These are phyloP conservation scores for Drosophila nr. perissopoda DNA, from an alignment of 2,888 invertebrate species.

Conservation along the genomic window DNA sequence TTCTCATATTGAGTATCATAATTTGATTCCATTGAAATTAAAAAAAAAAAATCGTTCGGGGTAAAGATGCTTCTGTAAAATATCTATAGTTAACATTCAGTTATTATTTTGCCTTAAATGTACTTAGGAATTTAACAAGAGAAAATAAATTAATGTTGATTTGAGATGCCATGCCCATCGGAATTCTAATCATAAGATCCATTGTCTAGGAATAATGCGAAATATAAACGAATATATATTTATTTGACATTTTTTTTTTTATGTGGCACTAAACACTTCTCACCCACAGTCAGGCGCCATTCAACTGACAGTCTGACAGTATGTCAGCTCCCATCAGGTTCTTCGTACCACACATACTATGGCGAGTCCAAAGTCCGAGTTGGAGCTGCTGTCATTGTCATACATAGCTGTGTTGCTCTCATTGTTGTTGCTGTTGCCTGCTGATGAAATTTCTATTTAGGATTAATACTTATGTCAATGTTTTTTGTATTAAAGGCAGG, in stretches of 20 bases:
- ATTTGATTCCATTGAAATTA: neutral
- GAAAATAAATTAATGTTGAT: conserved; percentile 2
- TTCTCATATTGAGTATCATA: neutral
- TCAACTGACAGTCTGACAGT: conserved; percentile 18
- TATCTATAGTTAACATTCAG: neutral
- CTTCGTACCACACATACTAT: neutral
- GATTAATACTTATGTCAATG: conserved; percentile 77
- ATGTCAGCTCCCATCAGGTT: conserved; percentile 35
- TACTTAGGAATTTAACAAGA: conserved; percentile 1
- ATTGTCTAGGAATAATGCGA: conserved; percentile 27
- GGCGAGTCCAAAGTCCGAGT: conserved; percentile 9
- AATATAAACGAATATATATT: conserved; percentile 23
- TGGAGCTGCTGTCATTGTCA: conserved; percentile 42
- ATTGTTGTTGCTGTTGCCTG: conserved; percentile 47
- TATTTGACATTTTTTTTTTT: conserved; percentile 10
- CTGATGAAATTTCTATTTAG: conserved; percentile 77
- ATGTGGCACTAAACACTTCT: neutral
- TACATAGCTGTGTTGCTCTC: conserved; percentile 28
- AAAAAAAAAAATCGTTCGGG: neutral
- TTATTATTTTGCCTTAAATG: neutral
- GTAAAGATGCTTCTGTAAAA: neutral
- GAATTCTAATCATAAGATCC: conserved; percentile 20
- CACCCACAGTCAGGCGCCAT: conserved; percentile 7
- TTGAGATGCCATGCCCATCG: neutral
- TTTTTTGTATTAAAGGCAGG: conserved; percentile 65